Base-by-base conservation (phyloP, 2,888 invertebrate species). In the Trissolcus japonicus region DNA sequence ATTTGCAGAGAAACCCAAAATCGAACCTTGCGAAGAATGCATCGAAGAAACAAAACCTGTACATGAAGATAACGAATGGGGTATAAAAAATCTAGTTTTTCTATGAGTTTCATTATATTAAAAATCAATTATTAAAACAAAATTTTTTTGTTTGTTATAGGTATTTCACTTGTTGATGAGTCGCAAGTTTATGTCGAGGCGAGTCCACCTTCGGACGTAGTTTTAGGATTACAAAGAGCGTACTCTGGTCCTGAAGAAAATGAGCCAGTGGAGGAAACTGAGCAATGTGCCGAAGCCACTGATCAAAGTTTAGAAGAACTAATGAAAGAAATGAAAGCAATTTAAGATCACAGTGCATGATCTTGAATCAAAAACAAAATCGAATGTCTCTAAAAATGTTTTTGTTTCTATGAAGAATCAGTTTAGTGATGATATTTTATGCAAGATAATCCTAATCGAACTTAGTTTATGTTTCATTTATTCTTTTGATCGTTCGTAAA, bases 11-110 rank as follows among this genome's bases (percentile, higher is more conserved):
- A 91, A 89, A 76, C 94, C 94, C 0, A 91, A 91, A 83, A 90
- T 90, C 21, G 92, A 93, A 0, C 90, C 91, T 80, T 90, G 90
- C 62, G 90, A 90, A 0, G 91, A 90, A 73, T 93, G 91, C 13
- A 90, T 90, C 3, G 92, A 92, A 81, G 91, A 92, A 81, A 85
- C 90, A 11, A 88, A 89, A 54, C 92, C 95, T 6, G 82, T 95
- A 9, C 98, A 98, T 87, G 95, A 95, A 79, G 95, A 95, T 51
- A 98, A 99, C 88, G 94, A 96, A 61, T 98, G 96, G 96, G 97
- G 97, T 91, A 17, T 51, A 17, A 17, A 13, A 25, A 25, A 25
- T 25, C 2, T 1, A 7, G 35, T 35, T 11, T 35, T 35, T 2
- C 46, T 4, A 14, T 2, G 35, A 11, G 35, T 35, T 35, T 35